Base-by-base conservation (phyloP, 2,797 vertebrate species). In the Xiphorhynchus erythropygius region DNA sequence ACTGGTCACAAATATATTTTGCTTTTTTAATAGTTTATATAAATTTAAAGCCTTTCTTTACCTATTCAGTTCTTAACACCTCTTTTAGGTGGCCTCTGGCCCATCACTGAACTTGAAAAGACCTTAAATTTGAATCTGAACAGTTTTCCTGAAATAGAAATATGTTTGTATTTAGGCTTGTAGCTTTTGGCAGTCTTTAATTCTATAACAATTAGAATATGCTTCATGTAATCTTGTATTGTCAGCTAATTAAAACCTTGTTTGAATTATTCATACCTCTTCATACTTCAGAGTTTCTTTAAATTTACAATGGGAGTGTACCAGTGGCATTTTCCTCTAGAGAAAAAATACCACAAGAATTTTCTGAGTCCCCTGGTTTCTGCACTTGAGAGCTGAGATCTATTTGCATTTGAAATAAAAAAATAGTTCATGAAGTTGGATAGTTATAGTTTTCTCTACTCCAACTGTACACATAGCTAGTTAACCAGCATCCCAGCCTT, bases 221-320 rank as follows among this genome's bases (percentile, higher is more conserved):
- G n/a, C 41, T 89, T 95, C 6, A 0, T 84, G 92, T 86, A 91
- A 32, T 46, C 39, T 86, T 94, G 65, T 87, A 62, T 65, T 90
- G 64, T 55, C 50, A 84, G 24, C 57, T 94, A 81, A 88, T 68
- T 91, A 68, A 27, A 91, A 68, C 33, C 32, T 84, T 90, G 35
- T 86, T 62, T 84, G 57, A 64, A 88, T 73, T 92, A 84, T 87
- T 92, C 65, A 73, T 94, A 83, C 67, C 44, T 96, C 35, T 88
- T 89, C 53, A 85, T 87, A 85, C 39, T 81, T 94, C 33, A 53
- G 30, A 25, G 2, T 81, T 86, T 91, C 67, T 78, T 57, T 90
- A 62, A 53, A 88, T 78, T 80, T 85, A 73, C 46, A 81, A 1
- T 71, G 19, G 46, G 35, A 84, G 18, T 2, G 0, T 90, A 71